Base-by-base conservation (phyloP, 2,797 vertebrate species). In the Malurus splendens region DNA sequence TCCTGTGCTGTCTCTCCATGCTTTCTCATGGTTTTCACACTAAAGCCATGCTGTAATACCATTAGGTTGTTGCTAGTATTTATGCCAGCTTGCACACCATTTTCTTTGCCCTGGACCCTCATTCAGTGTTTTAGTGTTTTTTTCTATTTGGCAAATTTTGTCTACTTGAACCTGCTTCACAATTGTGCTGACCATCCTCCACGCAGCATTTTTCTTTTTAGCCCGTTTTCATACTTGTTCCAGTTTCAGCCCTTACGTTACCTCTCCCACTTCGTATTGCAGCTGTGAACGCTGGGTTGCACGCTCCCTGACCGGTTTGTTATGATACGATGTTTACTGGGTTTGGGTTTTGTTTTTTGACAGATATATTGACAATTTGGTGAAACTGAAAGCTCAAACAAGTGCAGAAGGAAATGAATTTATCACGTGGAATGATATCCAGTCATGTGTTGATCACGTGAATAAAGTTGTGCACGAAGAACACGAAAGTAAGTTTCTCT, bases 341-440 rank as follows among this genome's bases (percentile, higher is more conserved):
- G 23, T 82, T 61, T 82, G n/a, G 13, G 17, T 54, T 82, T 59
- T 86, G 14, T 89, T 87, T 54, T 87, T 60, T 45, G 79, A 56
- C 97, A 99, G 99, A 90, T 99, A 99, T n/a, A 95, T 99, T 3
- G 99, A 99, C 50, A 98, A 99, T 66, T 92, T 99, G 96, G 96
- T 99, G 97, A 98, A 97, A 71, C 95, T 99, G 33, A 99, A 99
- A 95, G 96, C 97, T 16, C 97, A 97, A 54, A 97, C 96, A 9
- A 96, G 89, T 51, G 97, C 97, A 42, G 97, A 98, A 44, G 98
- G 98, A 44, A 96, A 84, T 19, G 98, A 98, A 42, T 99, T 98
- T 67, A 96, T 99, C 79, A 99, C 99, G 0, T 99, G 99, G 99
- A 99, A 99, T 33, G 99, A 99, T 96, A 99, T 99, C 86, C 99